Evolutionary conservation across 2,113 vertebrate species (phyloP).

Genomic region (Eulacestoma nigropectus): DNA sequence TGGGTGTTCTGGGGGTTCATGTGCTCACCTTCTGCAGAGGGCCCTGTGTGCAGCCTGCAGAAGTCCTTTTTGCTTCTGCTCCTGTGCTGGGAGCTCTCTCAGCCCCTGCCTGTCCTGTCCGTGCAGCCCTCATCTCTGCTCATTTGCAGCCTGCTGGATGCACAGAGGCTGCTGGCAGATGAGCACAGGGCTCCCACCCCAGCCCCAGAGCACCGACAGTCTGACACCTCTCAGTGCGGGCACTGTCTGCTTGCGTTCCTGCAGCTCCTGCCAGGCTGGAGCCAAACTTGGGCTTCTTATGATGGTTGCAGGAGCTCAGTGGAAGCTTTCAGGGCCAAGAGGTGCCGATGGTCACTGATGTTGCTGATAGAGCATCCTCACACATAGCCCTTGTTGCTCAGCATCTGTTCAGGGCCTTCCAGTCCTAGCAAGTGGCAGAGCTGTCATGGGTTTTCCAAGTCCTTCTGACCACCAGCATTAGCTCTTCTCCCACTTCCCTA

Average conservation of each 20-base stretch:
- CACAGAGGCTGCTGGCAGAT: background rate
- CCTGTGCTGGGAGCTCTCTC: background rate
- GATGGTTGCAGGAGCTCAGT: background rate
- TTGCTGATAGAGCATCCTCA: background rate
- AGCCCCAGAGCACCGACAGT: background rate
- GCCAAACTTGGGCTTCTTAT: background rate
- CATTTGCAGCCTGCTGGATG: background rate
- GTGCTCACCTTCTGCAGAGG: background rate
- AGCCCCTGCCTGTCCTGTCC: background rate
- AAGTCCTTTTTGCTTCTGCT: background rate
- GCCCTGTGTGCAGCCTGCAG: background rate
- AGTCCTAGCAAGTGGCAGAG: background rate
- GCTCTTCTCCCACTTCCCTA: background rate
- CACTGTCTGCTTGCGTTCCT: background rate
- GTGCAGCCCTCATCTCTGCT: background rate
- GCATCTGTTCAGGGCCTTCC: background rate
- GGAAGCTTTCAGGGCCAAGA: background rate
- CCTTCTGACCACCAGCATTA: background rate
- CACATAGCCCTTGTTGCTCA: rapidly evolving
- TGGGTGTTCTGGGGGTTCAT: background rate
- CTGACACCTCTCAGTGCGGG: background rate
- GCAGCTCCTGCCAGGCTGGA: background rate
- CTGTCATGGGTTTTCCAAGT: background rate
- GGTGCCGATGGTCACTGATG: rapidly evolving
- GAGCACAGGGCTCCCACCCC: background rate